Evolutionary conservation across 2,888 invertebrate genomes (phyloP).

Genomic region (Chrysomela aeneicollis): DNA sequence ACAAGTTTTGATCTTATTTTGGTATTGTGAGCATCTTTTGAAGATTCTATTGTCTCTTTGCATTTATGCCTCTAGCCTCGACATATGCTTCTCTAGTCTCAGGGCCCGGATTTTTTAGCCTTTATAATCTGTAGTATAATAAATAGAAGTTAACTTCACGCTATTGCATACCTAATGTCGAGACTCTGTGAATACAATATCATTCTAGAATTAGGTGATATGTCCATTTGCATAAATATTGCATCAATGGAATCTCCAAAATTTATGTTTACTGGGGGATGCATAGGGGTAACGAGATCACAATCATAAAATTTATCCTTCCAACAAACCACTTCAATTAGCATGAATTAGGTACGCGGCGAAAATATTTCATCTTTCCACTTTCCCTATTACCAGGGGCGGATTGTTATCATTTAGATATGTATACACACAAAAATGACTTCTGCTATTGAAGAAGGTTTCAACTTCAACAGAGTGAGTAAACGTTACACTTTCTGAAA

Average conservation of each 20-base stretch:
- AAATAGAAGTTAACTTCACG: background rate
- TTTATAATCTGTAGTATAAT: no score
- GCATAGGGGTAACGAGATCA: background rate
- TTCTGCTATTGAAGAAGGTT: no score
- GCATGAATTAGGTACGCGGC: background rate
- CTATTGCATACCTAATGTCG: background rate
- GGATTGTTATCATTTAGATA: background rate
- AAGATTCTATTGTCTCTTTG: no score
- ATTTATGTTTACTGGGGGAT: background rate
- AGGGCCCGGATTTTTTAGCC: no score
- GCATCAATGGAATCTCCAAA: background rate
- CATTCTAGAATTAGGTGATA: background rate
- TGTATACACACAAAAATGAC: no score
- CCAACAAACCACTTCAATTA: constrained; percentile 2
- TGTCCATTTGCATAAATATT: background rate
- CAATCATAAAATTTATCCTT: background rate
- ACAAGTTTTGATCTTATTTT: no score
- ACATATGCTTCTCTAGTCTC: no score
- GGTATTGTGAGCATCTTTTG: no score
- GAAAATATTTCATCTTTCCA: constrained; percentile 7
- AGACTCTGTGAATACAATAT: background rate
- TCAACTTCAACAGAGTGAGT: no score
- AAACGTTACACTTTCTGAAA: no score
- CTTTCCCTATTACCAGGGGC: background rate
- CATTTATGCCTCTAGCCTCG: no score